A percentile compares a stretch with the other conserved stretches of the same genome.
Evolutionary conservation across 2,888 invertebrate species (phyloP).

Genomic region (Alentia gelatinosa): DNA sequence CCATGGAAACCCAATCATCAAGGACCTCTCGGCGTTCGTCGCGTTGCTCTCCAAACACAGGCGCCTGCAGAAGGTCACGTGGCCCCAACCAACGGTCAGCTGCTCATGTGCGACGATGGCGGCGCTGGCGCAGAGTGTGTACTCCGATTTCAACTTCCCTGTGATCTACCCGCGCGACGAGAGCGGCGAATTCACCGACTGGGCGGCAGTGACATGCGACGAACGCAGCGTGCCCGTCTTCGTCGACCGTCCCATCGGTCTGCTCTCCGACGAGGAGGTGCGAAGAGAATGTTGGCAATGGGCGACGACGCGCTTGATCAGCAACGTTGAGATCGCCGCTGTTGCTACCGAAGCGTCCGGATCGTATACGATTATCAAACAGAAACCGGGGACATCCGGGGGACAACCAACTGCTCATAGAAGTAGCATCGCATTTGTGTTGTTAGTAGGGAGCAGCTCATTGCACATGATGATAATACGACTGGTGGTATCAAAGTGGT

Average conservation of each 20-base stretch:
- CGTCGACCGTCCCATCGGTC: conserved; percentile 15
- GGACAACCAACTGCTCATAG: no score
- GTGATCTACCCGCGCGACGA: background rate
- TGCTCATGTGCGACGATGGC: conserved; percentile 1
- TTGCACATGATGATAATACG: no score
- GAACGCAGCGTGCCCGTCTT: background rate
- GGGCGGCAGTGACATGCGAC: conserved; percentile 20
- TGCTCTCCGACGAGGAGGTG: conserved; percentile 3
- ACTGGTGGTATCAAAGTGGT: no score
- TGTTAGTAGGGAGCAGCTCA: no score
- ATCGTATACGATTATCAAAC: background rate
- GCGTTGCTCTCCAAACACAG: background rate
- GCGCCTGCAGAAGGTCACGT: conserved; percentile 2
- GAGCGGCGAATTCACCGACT: conserved; percentile 4
- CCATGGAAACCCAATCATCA: conserved; percentile 25
- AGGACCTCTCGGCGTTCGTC: background rate
- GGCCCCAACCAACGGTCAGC: background rate
- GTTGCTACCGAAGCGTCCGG: background rate
- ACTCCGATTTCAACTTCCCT: conserved; percentile 37
- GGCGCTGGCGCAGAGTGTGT: background rate
- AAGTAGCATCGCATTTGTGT: no score
- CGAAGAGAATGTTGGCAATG: background rate
- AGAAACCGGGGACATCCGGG: background rate
- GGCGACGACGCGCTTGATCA: background rate
- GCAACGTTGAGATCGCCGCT: background rate